Evolutionary conservation across 2,797 vertebrate species (phyloP).

Genomic region (Oceanodroma leucorhoa): DNA sequence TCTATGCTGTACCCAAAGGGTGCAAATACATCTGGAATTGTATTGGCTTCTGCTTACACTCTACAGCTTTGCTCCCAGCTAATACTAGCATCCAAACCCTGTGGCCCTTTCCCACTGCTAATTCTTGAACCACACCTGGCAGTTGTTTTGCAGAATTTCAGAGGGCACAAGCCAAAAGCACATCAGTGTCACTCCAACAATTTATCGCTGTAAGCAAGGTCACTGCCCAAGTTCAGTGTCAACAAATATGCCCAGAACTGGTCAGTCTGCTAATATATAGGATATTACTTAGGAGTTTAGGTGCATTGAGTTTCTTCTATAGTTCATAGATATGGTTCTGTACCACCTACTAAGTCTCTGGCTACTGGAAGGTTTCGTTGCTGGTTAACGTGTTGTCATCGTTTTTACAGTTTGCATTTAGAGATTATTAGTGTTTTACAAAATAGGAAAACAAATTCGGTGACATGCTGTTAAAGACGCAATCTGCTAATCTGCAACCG

Average conservation of each 20-base stretch:
- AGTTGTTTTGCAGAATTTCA: not conserved
- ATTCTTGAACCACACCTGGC: not conserved
- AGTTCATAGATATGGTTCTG: not conserved
- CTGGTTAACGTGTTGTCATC: rapidly evolving
- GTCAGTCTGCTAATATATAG: not conserved
- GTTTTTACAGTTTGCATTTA: not conserved
- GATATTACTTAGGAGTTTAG: not conserved
- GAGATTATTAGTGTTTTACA: not conserved
- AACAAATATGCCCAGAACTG: not conserved
- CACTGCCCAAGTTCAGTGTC: not conserved
- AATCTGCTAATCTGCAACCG: not conserved
- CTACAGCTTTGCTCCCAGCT: not conserved
- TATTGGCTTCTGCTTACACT: not conserved
- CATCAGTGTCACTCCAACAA: not conserved
- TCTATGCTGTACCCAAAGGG: not conserved
- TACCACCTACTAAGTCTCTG: not conserved
- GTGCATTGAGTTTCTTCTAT: not conserved
- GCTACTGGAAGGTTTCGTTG: not conserved
- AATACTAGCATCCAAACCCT: not conserved
- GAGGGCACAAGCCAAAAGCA: not conserved
- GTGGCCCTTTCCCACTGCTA: not conserved
- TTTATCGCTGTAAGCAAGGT: not conserved
- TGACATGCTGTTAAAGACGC: not conserved
- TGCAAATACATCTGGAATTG: not conserved
- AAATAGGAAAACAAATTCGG: not conserved